A percentile compares a stretch with the other conserved stretches of the same genome.
Conservation (phyloP, 2,113 vertebrate genomes). For the Erythrolamprus reginae region DNA sequence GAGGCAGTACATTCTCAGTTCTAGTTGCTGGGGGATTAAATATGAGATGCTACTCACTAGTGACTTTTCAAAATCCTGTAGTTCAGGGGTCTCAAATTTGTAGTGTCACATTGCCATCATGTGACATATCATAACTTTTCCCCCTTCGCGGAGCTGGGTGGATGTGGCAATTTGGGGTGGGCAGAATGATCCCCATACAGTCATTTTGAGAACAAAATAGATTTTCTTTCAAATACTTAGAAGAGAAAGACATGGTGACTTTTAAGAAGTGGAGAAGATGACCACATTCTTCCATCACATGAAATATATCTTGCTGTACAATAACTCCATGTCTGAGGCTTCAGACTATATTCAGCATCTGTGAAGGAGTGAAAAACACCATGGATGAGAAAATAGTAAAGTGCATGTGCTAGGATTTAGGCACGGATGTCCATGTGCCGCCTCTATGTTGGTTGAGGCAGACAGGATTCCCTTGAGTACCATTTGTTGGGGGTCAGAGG, state of each 20-base stretch:
- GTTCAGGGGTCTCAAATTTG: too few species aligned
- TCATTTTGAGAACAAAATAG: not conserved
- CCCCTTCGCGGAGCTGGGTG: too few species aligned
- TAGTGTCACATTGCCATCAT: too few species aligned
- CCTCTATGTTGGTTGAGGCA: too few species aligned
- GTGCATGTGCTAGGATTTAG: not conserved
- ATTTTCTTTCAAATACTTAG: not conserved
- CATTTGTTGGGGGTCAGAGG: too few species aligned
- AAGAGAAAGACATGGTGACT: not conserved
- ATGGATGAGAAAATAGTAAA: not conserved
- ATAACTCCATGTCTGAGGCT: not conserved
- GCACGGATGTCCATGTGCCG: too few species aligned
- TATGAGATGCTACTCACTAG: not conserved
- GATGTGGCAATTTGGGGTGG: too few species aligned
- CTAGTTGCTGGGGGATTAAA: not conserved
- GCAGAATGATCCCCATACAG: too few species aligned
- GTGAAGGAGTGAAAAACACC: not conserved
- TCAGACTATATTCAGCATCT: not conserved
- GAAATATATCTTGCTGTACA: not conserved
- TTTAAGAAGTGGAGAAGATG: not conserved
- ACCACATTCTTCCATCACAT: not conserved
- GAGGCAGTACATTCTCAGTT: not conserved
- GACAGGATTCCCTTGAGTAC: too few species aligned
- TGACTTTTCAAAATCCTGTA: not conserved
- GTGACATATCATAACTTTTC: too few species aligned